Conservation (phyloP, 37 sponge, comb jelly and placozoan genomes). For the Eunapius fragilis region DNA sequence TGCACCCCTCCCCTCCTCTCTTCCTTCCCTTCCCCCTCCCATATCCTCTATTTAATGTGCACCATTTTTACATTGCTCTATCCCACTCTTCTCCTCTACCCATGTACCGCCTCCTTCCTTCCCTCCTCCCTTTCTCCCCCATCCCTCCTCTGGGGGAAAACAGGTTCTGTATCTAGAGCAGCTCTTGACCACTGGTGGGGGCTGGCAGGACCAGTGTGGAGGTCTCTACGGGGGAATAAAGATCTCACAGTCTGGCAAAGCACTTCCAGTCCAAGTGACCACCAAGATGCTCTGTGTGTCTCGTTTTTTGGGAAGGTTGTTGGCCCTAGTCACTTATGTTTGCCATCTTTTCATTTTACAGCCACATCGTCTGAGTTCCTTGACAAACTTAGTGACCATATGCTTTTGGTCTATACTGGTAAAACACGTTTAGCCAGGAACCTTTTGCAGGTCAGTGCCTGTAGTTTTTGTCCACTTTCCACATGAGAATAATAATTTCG, state of each 20-base stretch:
- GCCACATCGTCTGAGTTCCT: conserved; percentile 40
- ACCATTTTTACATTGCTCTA: not conserved
- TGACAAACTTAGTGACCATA: conserved; percentile 52
- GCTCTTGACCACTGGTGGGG: conserved; percentile 87
- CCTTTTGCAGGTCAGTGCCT: conserved; percentile 67
- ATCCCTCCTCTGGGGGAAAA: not conserved
- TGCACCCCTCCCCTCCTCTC: not conserved
- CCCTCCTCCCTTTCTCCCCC: not conserved
- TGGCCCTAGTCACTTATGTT: not conserved
- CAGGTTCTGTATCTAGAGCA: conserved; percentile 83
- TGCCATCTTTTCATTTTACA: not conserved
- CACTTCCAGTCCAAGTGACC: conserved; percentile 33
- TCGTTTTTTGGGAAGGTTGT: not conserved
- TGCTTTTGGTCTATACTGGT: conserved; percentile 82
- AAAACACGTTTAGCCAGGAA: conserved; percentile 87
- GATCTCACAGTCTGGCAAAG: conserved; percentile 56
- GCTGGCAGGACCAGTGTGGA: conserved; percentile 93
- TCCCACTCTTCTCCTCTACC: not conserved
- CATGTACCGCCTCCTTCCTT: too few relatives aligned
- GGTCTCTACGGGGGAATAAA: conserved; percentile 81
- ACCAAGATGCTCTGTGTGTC: conserved; percentile 12
- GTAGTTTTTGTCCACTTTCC: too few relatives aligned
- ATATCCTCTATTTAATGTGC: not conserved
- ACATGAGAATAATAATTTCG: too few relatives aligned
- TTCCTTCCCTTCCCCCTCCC: not conserved